These are phyloP conservation scores for Thamnophis sirtalis DNA, from an alignment of 2,113 vertebrate genomes.

Conservation along the genomic window DNA sequence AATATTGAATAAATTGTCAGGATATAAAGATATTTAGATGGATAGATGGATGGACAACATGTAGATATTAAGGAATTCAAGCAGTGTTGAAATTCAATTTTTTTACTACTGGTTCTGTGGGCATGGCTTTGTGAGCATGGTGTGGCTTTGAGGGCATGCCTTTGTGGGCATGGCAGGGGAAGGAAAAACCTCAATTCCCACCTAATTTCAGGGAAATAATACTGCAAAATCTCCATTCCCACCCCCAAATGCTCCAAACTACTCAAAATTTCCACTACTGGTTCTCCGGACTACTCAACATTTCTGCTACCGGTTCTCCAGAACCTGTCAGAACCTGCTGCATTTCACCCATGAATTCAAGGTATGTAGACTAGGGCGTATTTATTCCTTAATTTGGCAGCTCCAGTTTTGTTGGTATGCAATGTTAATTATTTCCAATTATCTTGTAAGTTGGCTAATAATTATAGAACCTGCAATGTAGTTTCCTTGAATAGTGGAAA, in stretches of 20 bases:
- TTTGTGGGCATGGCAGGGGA: no score
- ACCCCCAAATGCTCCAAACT: no score
- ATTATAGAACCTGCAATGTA: neutral
- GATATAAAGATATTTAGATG: neutral
- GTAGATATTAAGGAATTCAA: neutral
- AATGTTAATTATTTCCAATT: neutral
- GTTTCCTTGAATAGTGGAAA: neutral
- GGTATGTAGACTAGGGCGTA: neutral
- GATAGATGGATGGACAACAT: neutral
- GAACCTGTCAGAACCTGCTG: no score
- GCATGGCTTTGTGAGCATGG: no score
- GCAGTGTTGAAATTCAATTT: neutral
- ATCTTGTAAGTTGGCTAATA: neutral
- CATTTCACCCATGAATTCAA: neutral
- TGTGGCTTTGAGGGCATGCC: no score
- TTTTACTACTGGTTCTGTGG: no score
- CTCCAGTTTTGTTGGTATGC: neutral
- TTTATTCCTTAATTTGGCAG: neutral
- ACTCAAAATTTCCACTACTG: no score
- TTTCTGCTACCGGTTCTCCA: no score
- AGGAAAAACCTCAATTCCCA: no score
- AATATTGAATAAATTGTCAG: neutral
- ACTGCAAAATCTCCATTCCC: no score
- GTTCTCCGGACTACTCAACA: no score
- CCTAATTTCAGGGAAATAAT: no score